Percentiles rank a stretch among this genome's conserved stretches.
phyloP scores from a whole-genome alignment of 2,797 vertebrate species.

The Miichthys miiuy region DNA sequence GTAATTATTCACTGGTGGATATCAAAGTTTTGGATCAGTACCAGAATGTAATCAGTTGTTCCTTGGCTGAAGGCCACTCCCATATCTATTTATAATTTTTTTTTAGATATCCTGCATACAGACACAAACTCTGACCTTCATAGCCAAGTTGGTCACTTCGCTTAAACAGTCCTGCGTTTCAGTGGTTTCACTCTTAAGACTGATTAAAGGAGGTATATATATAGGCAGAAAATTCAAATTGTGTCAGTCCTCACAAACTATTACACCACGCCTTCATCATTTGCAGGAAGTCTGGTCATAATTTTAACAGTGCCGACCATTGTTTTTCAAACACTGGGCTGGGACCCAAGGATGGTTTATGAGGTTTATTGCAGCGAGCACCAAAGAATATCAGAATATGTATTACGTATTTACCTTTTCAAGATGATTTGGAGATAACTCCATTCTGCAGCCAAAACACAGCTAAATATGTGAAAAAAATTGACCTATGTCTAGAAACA shows the following conservation, averaged over 20 bases:
- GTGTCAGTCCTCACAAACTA: slow-evolving; percentile 26
- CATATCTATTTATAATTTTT: slow-evolving; percentile 53
- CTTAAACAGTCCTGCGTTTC: slow-evolving; percentile 7
- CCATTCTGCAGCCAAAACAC: background rate
- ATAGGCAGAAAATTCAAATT: background rate
- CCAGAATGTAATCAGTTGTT: slow-evolving; percentile 60
- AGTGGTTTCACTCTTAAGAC: slow-evolving; percentile 3
- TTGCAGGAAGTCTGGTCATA: slow-evolving; percentile 57
- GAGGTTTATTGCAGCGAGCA: slow-evolving; percentile 24
- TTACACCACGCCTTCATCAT: slow-evolving; percentile 38
- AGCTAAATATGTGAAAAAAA: background rate
- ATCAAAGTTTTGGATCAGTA: slow-evolving; percentile 48
- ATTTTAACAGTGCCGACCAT: slow-evolving; percentile 57
- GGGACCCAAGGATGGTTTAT: slow-evolving; percentile 31
- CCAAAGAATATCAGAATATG: background rate
- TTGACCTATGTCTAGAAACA: background rate
- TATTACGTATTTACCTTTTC: background rate
- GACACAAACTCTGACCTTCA: slow-evolving; percentile 27
- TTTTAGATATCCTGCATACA: slow-evolving; percentile 31
- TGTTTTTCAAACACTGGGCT: slow-evolving; percentile 49
- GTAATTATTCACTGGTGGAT: slow-evolving; percentile 26
- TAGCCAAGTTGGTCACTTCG: slow-evolving; percentile 34
- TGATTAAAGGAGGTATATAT: slow-evolving; percentile 5
- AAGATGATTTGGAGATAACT: slow-evolving; percentile 12
- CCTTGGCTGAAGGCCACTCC: slow-evolving; percentile 42